phyloP scores from a whole-genome alignment of 2,113 vertebrate genomes.

The Ranitomeya imitator region DNA sequence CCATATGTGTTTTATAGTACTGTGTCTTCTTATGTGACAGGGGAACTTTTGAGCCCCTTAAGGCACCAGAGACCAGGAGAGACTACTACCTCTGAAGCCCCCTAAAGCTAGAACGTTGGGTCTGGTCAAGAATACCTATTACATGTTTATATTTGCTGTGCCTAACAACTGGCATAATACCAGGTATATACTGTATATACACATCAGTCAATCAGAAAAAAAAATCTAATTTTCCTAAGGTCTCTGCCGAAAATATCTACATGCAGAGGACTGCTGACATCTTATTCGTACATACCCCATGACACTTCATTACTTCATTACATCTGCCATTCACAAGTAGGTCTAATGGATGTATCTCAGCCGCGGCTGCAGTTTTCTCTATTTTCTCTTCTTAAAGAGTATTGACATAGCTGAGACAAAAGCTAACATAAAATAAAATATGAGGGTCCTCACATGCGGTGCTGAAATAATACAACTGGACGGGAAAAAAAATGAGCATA shows the following conservation, averaged over 20 bases:
- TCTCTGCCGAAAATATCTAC: background rate
- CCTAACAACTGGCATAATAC: background rate
- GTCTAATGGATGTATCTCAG: conserved; percentile 42
- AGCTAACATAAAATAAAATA: conserved; percentile 29
- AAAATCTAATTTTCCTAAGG: background rate
- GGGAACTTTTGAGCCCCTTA: background rate
- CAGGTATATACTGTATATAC: background rate
- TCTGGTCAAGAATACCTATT: background rate
- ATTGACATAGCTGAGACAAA: conserved; percentile 42
- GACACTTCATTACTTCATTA: conserved; percentile 25
- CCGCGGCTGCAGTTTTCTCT: background rate
- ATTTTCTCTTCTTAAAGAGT: conserved; percentile 48
- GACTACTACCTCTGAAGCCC: background rate
- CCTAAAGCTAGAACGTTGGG: background rate
- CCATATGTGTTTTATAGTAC: too few species aligned
- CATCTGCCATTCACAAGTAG: conserved; percentile 23
- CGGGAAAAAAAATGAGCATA: conserved; percentile 1
- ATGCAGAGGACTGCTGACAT: background rate
- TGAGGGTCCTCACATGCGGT: conserved; percentile 20
- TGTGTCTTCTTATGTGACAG: background rate
- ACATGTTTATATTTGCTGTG: background rate
- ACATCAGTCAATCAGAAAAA: background rate
- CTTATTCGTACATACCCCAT: conserved; percentile 24
- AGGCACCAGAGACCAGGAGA: background rate
- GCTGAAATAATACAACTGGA: conserved; percentile 26